Conservation (phyloP, 2,888 invertebrate species). For the Dasypogon diadema region DNA sequence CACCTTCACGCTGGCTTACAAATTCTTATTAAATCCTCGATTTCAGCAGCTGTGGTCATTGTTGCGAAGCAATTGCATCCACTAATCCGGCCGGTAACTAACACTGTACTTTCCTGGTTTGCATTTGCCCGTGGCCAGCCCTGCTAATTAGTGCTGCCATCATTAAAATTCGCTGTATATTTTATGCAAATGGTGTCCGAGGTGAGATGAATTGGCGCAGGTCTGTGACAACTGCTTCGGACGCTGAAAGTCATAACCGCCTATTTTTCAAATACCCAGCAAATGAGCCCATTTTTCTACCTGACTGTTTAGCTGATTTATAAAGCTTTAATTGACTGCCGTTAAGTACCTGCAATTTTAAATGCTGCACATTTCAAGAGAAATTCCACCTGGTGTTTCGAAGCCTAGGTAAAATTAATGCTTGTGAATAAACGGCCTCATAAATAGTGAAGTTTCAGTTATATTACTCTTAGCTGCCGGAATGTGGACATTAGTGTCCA, state of each 20-base stretch:
- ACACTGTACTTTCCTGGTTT: no score
- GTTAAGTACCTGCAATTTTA: conserved; percentile 14
- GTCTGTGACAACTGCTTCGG: conserved; percentile 14
- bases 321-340: conserved; percentile 23
- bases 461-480: not conserved
- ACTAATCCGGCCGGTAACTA: not conserved
- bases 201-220: conserved; percentile 1
- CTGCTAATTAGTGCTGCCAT: no score
- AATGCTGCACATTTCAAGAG: not conserved
- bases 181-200: conserved; percentile 19
- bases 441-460: conserved; percentile 13
- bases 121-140: no score
- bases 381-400: conserved; percentile 27
- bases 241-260: not conserved
- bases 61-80: conserved; percentile 3
- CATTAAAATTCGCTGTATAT: conserved; percentile 22
- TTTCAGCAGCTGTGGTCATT: not conserved
- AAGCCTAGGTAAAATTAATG: not conserved
- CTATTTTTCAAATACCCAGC: not conserved
- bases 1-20: conserved; percentile 19
- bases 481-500: not conserved
- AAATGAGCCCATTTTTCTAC: not conserved
- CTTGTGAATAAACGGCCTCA: not conserved
- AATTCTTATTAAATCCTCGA: not conserved
- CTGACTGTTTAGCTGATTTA: conserved; percentile 15